These are phyloP conservation scores for Bombylius discolor DNA, from an alignment of 2,888 invertebrate species.

Conservation along the genomic window DNA sequence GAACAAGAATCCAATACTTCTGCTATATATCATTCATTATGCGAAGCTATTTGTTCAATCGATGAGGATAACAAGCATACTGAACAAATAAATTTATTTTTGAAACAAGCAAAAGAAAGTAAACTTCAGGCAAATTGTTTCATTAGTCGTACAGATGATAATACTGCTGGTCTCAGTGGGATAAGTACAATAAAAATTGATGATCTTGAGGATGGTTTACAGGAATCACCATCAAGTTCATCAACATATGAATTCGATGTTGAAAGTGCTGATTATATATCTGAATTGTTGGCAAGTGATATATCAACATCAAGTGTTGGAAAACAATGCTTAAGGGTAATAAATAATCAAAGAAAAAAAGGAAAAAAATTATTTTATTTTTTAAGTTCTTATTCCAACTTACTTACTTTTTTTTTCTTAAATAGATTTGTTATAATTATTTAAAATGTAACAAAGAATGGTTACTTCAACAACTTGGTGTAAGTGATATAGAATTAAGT, in stretches of 20 bases:
- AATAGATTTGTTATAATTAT: slow-evolving; percentile 55
- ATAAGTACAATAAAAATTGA: slow-evolving; percentile 32
- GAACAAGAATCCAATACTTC: slow-evolving; percentile 19
- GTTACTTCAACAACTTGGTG: slow-evolving; percentile 47
- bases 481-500: slow-evolving; percentile 29
- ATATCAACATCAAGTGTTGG: slow-evolving; percentile 48
- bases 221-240: slow-evolving; percentile 21
- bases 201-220: slow-evolving; percentile 17
- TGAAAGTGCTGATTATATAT: slow-evolving; percentile 38
- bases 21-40: slow-evolving; percentile 53
- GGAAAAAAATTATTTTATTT: background rate
- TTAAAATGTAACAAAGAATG: slow-evolving; percentile 54
- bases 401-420: background rate
- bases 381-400: background rate
- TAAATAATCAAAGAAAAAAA: background rate
- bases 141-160: slow-evolving; percentile 33
- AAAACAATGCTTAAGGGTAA: slow-evolving; percentile 40
- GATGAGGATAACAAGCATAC: slow-evolving; percentile 72
- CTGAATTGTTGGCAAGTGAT: slow-evolving; percentile 48
- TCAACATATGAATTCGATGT: slow-evolving; percentile 33
- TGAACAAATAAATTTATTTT: slow-evolving; percentile 52
- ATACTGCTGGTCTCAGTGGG: slow-evolving; percentile 26
- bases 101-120: slow-evolving; percentile 40
- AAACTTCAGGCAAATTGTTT: slow-evolving; percentile 24
- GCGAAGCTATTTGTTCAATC: slow-evolving; percentile 65